Percentiles rank a stretch among this genome's conserved stretches.
These are phyloP conservation scores for Sphaeramia orbicularis DNA, from an alignment of 2,797 vertebrate species.

Conservation along the genomic window DNA sequence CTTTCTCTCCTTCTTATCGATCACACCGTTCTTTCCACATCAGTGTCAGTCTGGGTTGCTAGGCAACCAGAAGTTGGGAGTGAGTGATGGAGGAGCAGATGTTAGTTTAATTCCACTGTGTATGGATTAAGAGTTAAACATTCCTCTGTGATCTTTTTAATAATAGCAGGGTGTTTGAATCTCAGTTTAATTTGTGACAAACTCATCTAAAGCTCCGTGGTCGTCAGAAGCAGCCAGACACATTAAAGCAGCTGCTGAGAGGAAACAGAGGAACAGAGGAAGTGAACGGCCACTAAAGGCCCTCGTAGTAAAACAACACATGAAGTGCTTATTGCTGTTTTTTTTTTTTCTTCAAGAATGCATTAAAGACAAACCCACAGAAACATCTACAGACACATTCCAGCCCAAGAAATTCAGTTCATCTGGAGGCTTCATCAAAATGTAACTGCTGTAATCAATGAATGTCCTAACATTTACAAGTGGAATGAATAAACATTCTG, in stretches of 20 bases:
- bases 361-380: neutral
- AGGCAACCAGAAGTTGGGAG: conserved; percentile 72
- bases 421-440: conserved; percentile 14
- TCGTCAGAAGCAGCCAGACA: no score
- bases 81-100: conserved; percentile 49
- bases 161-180: neutral
- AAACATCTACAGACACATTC: conserved; percentile 3
- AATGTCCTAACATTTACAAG: conserved; percentile 20
- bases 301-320: neutral
- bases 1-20: conserved; percentile 63
- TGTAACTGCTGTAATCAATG: conserved; percentile 11
- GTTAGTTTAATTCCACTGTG: conserved; percentile 44
- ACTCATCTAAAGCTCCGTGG: conserved; percentile 3
- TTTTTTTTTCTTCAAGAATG: neutral
- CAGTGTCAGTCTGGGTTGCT: conserved; percentile 71
- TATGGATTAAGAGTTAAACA: conserved; percentile 22
- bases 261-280: neutral
- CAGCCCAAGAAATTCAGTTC: conserved; percentile 2
- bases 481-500: conserved; percentile 1
- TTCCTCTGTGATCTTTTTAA: conserved; percentile 3
- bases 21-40: conserved; percentile 57
- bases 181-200: neutral
- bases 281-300: neutral
- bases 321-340: neutral
- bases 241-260: neutral